Percentiles rank a stretch among this genome's conserved stretches.
Conservation (phyloP, 2,797 vertebrate species). For the Hirundo rustica region DNA sequence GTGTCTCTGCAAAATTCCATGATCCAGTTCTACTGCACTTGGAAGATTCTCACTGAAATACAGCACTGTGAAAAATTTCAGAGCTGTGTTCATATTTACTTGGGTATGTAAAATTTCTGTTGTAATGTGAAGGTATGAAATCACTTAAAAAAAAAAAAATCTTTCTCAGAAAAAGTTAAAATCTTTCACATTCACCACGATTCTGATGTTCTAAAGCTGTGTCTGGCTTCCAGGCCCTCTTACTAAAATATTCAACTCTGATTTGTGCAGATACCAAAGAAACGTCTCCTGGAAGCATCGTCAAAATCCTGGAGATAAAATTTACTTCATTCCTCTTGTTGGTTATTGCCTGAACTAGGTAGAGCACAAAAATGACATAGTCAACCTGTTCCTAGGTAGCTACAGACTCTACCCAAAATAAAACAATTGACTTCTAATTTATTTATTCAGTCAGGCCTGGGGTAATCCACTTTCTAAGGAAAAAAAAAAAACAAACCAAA, state of each 20-base stretch:
- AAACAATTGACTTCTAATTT: slow-evolving; percentile 24
- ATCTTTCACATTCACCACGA: not conserved
- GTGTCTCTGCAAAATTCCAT: not conserved
- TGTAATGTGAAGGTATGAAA: not conserved
- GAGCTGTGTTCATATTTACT: not conserved
- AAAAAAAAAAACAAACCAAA: not conserved
- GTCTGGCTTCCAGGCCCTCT: not conserved
- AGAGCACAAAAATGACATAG: not conserved
- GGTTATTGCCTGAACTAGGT: not conserved
- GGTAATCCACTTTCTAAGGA: not conserved
- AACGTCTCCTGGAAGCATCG: not conserved
- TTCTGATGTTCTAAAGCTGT: not conserved
- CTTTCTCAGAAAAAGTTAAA: not conserved
- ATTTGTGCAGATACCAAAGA: not conserved
- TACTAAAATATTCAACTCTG: not conserved
- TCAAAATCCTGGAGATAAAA: not conserved
- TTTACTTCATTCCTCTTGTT: not conserved
- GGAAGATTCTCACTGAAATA: not conserved
- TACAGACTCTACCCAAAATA: not conserved
- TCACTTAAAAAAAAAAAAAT: not conserved
- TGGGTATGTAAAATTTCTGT: not conserved
- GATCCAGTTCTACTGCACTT: not conserved
- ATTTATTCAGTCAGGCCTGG: not conserved
- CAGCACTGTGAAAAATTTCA: not conserved
- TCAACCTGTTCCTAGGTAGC: not conserved